Conservation (phyloP, 2,797 vertebrate species). For the Pseudomugil gertrudae region DNA sequence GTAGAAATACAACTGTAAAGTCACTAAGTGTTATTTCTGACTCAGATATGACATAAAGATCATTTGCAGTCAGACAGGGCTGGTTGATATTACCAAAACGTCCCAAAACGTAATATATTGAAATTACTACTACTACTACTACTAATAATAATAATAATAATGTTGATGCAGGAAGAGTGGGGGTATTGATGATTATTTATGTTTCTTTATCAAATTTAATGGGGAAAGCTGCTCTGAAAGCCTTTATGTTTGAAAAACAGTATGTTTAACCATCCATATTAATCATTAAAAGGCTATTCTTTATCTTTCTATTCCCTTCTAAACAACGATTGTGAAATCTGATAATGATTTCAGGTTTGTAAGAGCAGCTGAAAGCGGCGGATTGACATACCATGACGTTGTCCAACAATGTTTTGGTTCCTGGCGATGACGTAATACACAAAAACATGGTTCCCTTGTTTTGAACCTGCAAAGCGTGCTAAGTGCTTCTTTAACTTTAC, state of each 20-base stretch:
- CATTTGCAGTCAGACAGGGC: background rate
- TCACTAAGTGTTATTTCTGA: background rate
- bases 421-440: slow-evolving; percentile 88
- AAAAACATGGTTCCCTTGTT: slow-evolving; percentile 93
- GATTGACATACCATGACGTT: slow-evolving; percentile 75
- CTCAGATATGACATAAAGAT: background rate
- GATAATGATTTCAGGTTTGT: slow-evolving; percentile 12
- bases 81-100: background rate
- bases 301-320: background rate
- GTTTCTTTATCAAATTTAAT: background rate
- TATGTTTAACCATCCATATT: background rate
- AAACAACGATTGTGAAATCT: background rate
- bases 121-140: too few relatives aligned
- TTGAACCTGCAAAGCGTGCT: slow-evolving; percentile 86
- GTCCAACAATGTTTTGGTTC: slow-evolving; percentile 92
- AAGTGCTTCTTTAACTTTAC: slow-evolving; percentile 70
- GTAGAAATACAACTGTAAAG: background rate
- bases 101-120: too few relatives aligned
- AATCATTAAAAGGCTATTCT: background rate
- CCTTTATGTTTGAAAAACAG: background rate
- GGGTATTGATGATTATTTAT: background rate
- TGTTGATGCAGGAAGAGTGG: background rate
- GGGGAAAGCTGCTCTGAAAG: background rate
- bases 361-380: slow-evolving; percentile 23
- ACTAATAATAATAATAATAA: too few relatives aligned